Evolutionary conservation across 2,113 vertebrate genomes (phyloP), one percentile per base, ranked within the genome.

Genomic region (Atlantisia rogersi): DNA sequence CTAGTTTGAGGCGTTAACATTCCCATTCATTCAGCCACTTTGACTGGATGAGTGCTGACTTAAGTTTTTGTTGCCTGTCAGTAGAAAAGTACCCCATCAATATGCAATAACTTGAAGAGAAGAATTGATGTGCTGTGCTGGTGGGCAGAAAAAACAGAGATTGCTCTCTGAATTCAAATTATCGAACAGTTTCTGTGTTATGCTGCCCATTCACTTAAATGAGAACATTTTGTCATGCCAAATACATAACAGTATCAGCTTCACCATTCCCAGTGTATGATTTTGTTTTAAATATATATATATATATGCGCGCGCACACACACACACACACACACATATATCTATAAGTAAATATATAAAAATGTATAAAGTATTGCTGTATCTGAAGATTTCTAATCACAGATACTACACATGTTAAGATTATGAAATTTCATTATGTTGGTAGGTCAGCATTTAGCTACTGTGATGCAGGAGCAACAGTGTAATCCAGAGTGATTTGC

Each of bases 81-180:
- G 75, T 90, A 86, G 77, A 86, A 95, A 82, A 86, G 31, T 88
- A 93, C 86, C 50, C 75, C 76, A 92, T 95, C 65, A 88, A 95
- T 90, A 95, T 80, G 76, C 82, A 95, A 77, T 93, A 95, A 93
- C 60, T 88, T 74, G 32, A 94, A 95, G 76, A 96, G 96, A 97
- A 76, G 29, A 95, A 96, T 86, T 95, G 67, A 82, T 90, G 70
- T 96, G 60, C 53, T 83, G 24, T 88, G 75, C 94, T 94, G 24
- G 82, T 94, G 79, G 95, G 76, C 80, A 97, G 84, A 97, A 97
- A 78, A 21, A 93, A 87, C 59, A 80, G 77, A 75, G n/a, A 62
- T 50, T 91, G 8, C 62, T 94, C 9, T 90, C 50, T 87, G 94
- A 97, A 96, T 97, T 91, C 69, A 95, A 96, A 97, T 89, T 85